A percentile compares a stretch with the other conserved stretches of the same genome.
These are phyloP conservation scores for Leistus spinibarbis DNA, from an alignment of 2,888 invertebrate genomes.

Conservation along the genomic window DNA sequence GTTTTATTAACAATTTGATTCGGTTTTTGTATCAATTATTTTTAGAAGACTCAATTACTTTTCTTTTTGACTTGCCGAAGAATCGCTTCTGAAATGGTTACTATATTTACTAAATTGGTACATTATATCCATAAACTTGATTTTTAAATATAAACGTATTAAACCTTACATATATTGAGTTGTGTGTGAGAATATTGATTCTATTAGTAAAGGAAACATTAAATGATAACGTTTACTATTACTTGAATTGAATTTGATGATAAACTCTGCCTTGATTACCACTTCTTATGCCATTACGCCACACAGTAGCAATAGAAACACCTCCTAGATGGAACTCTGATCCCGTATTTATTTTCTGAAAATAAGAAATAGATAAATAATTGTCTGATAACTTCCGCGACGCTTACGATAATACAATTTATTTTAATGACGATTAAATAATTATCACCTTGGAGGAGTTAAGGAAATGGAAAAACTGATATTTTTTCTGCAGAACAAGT, in stretches of 20 bases:
- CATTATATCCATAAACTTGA: neutral
- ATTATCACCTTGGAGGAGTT: neutral
- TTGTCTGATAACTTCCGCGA: constrained; percentile 47
- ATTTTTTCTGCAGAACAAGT: neutral
- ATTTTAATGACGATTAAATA: neutral
- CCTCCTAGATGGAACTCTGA: neutral
- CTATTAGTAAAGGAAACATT: neutral
- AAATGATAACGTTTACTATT: neutral
- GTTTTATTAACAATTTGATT: neutral
- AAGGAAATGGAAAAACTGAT: neutral
- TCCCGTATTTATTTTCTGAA: constrained; percentile 30
- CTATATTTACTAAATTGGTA: too few relatives aligned
- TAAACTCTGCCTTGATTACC: neutral
- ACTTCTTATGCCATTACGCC: neutral
- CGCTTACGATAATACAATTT: constrained; percentile 46
- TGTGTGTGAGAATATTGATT: neutral
- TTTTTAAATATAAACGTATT: neutral
- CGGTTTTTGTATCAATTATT: neutral
- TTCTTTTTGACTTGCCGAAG: too few relatives aligned
- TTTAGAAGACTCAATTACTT: neutral
- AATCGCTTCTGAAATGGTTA: too few relatives aligned
- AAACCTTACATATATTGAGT: neutral
- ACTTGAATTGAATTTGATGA: neutral
- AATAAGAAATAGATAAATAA: constrained; percentile 48
- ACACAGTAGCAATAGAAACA: neutral